These are phyloP conservation scores for Acanthacorydalis orientalis DNA, from an alignment of 2,888 invertebrate genomes.

Conservation along the genomic window DNA sequence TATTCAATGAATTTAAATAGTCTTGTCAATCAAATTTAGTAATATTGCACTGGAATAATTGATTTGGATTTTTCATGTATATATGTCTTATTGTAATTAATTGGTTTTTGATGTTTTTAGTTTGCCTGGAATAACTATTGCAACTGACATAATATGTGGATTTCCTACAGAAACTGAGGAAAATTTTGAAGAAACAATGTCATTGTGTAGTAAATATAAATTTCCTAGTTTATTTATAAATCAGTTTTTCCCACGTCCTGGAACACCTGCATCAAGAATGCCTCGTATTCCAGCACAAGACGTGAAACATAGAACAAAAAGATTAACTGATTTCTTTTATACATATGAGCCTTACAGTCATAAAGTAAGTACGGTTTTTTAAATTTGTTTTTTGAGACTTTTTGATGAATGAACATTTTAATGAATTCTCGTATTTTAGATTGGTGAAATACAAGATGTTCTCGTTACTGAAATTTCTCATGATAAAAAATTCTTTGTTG, in stretches of 20 bases:
- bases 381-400: conserved; percentile 9
- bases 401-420: conserved; percentile 18
- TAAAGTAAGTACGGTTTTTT: conserved; percentile 28
- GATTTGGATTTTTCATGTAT: not conserved
- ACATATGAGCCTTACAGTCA: conserved; percentile 73
- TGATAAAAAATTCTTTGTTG: conserved; percentile 80
- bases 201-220: conserved; percentile 65
- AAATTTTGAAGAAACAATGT: conserved; percentile 79
- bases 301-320: conserved; percentile 81
- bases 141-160: conserved; percentile 96
- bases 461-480: conserved; percentile 87
- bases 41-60: too few species aligned
- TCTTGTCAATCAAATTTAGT: too few species aligned
- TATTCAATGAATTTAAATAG: too few species aligned
- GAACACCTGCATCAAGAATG: conserved; percentile 91
- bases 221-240: conserved; percentile 95
- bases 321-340: conserved; percentile 72
- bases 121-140: conserved; percentile 81
- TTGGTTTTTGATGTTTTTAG: conserved; percentile 26
- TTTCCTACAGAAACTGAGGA: conserved; percentile 89
- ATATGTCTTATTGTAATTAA: not conserved
- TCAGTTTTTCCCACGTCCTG: conserved; percentile 92
- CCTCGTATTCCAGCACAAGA: conserved; percentile 64
- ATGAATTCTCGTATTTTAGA: not conserved
- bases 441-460: conserved; percentile 55